Evolutionary conservation across 2,797 vertebrate species (phyloP).

Genomic region (Adrianichthys oophorus): DNA sequence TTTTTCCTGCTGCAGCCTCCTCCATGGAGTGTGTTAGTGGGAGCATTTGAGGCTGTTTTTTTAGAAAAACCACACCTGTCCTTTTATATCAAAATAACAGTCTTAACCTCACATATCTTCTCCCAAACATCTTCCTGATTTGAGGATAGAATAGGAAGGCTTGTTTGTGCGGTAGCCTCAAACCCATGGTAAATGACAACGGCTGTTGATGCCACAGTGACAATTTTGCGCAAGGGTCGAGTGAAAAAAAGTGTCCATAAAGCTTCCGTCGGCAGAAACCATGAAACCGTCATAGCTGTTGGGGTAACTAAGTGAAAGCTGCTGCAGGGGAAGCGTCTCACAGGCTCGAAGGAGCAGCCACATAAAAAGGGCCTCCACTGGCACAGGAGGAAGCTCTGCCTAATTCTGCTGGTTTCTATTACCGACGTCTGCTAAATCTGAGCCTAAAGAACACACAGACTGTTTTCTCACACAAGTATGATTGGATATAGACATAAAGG

Average conservation of each 20-base stretch:
- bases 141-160: not conserved
- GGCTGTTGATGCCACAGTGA: slow-evolving; percentile 31
- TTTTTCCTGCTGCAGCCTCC: not conserved
- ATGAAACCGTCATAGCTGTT: slow-evolving; percentile 12
- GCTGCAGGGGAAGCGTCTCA: slow-evolving; percentile 35
- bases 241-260: slow-evolving; percentile 9
- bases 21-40: not conserved
- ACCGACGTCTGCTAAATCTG: slow-evolving; percentile 69
- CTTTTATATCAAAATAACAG: not conserved
- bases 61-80: not conserved
- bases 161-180: too few relatives aligned
- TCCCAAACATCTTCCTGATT: not conserved
- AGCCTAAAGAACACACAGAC: slow-evolving; percentile 74
- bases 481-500: slow-evolving; percentile 44
- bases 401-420: slow-evolving; percentile 75
- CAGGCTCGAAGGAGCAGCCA: slow-evolving; percentile 47
- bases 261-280: slow-evolving; percentile 10
- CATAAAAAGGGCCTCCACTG: slow-evolving; percentile 65
- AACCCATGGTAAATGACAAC: too few relatives aligned
- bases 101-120: not conserved
- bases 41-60: slow-evolving; percentile 3
- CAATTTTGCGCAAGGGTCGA: slow-evolving; percentile 12
- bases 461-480: slow-evolving; percentile 63
- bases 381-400: slow-evolving; percentile 57
- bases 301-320: slow-evolving; percentile 46